Conservation (phyloP, 2,113 vertebrate genomes). For the Haliaeetus leucogaster region DNA sequence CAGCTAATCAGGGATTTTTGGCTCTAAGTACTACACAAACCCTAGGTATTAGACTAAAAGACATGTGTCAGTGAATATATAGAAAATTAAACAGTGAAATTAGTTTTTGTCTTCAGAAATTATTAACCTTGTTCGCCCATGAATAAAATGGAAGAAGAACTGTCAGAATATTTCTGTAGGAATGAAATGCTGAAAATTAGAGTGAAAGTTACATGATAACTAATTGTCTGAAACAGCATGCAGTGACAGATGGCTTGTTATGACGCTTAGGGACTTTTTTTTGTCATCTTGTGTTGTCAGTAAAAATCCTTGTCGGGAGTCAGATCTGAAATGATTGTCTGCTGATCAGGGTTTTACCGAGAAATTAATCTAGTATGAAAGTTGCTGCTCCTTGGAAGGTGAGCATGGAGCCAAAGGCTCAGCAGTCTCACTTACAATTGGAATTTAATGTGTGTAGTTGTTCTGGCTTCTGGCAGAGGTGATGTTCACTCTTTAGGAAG, state of each 20-base stretch:
- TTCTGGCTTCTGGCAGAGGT: not conserved
- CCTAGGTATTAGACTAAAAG: not conserved
- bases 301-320: not conserved
- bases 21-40: not conserved
- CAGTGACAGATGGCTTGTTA: constrained; percentile 14
- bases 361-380: not conserved
- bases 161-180: constrained; percentile 6
- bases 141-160: not conserved
- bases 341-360: not conserved
- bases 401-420: not conserved
- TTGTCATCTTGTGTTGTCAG: not conserved
- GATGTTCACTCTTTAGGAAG: not conserved
- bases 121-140: not conserved
- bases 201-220: not conserved
- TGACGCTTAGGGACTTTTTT: not conserved
- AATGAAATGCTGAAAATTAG: not conserved
- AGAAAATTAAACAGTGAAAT: not conserved
- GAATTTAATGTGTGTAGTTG: not conserved
- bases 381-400: not conserved
- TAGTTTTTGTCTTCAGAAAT: constrained; percentile 17
- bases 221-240: not conserved
- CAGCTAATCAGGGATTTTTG: constrained; percentile 1
- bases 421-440: not conserved
- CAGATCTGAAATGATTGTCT: not conserved
- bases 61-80: not conserved